Evolutionary conservation across 2,797 vertebrate species (phyloP).

Genomic region (Arrhamphus sclerolepis): DNA sequence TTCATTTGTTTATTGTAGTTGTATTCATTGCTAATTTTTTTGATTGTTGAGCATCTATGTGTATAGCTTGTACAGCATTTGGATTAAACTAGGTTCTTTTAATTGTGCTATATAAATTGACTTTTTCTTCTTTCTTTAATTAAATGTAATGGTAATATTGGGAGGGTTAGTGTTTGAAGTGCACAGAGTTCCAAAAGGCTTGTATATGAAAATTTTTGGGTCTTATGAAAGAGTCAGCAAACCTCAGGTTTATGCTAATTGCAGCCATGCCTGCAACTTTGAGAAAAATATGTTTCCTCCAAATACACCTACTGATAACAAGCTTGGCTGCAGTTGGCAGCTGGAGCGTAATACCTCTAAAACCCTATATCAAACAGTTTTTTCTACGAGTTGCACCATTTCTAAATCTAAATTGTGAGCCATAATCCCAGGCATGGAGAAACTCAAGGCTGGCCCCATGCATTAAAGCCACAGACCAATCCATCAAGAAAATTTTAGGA

Average conservation of each 20-base stretch:
- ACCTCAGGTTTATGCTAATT: background rate
- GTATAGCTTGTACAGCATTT: too few relatives aligned
- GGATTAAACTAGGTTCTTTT: too few relatives aligned
- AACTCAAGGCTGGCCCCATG: background rate
- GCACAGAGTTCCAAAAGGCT: conserved; percentile 15
- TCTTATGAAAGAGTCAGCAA: conserved; percentile 6
- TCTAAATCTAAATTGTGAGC: conserved; percentile 5
- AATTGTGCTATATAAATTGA: too few relatives aligned
- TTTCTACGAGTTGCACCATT: background rate
- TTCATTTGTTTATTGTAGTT: too few relatives aligned
- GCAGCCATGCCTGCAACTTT: background rate
- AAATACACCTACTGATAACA: too few relatives aligned
- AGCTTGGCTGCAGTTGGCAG: too few relatives aligned
- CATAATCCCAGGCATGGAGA: conserved; percentile 4
- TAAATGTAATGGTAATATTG: conserved; percentile 25
- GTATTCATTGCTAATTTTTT: too few relatives aligned
- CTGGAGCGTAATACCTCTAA: too few relatives aligned
- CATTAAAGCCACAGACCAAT: background rate
- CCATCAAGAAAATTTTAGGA: conserved; percentile 1
- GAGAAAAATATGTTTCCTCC: too few relatives aligned
- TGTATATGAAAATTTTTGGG: conserved; percentile 7
- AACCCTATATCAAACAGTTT: too few relatives aligned
- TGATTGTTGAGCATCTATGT: too few relatives aligned
- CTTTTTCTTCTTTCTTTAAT: conserved; percentile 10
- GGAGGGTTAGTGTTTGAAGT: conserved; percentile 14